Evolutionary conservation across 2,797 vertebrate genomes (phyloP), one percentile per base, ranked within the genome.

Genomic region (Centroberyx gerrardi): DNA sequence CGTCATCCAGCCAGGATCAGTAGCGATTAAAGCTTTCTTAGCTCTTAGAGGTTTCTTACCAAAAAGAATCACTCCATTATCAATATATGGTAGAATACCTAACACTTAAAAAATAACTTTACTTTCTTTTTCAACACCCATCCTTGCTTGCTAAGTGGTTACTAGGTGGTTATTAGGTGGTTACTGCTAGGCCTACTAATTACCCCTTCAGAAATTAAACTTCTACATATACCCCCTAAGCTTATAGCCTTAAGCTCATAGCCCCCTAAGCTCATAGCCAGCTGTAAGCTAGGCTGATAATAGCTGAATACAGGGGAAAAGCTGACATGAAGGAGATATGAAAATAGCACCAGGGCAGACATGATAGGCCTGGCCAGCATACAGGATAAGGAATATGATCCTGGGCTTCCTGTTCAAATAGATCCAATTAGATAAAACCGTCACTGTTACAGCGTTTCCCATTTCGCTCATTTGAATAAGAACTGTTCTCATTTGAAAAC

Each of bases 391-490:
- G 55, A 38, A 62, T 8, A 55, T 48, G 29, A 29, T 27, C 42
- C 18, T 15, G 49, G 6, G 53, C 72, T 82, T 86, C 82, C 83
- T 84, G 58, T 69, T 76, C 22, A 62, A 44, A 66, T 28, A 33
- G 40, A 52, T 52, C 13, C 31, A 60, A 22, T 5, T 46, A 48
- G 15, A 52, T 64, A 33, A 29, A 67, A 62, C 4, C 29, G 13
- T 18, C 9, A 10, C 33, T 4, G 38, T 14, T 14, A 8, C 18
- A 38, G 33, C 27, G 17, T 55, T 75, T 76, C 61, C 15, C 2
- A 5, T 48, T 17, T 62, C 48, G 59, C 6, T 60, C 9, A 51
- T 83, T 78, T 82, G 56, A 85, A 70, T 78, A 86, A 76, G 63
- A 66, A 5, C 40, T 54, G 40, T 48, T 68, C 22, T 75, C n/a